Evolutionary conservation across 2,888 invertebrate genomes (phyloP).

Genomic region (Cerastoderma edule): DNA sequence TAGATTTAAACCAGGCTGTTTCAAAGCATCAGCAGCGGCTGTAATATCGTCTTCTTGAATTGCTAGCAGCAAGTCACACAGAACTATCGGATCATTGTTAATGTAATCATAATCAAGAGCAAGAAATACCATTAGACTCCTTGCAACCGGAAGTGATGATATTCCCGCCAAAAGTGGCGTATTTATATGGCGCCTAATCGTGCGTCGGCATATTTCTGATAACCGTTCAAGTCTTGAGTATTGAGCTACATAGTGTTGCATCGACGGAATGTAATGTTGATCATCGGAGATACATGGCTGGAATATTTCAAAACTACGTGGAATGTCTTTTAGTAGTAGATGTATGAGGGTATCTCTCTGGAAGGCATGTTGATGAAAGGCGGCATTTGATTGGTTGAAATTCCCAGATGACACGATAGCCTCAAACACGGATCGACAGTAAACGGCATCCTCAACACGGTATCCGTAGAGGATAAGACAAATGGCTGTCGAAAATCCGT

Average conservation of each 20-base stretch:
- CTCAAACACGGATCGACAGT: conserved; percentile 12
- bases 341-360: background rate
- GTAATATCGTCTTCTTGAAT: conserved; percentile 36
- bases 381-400: background rate
- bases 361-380: background rate
- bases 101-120: conserved; percentile 24
- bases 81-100: conserved; percentile 20
- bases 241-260: background rate
- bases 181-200: conserved; percentile 33
- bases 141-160: conserved; percentile 40
- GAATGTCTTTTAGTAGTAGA: conserved; percentile 8
- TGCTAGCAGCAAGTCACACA: conserved; percentile 27
- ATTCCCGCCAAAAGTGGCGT: conserved; percentile 40
- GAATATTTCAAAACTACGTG: background rate
- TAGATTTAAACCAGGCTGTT: conserved; percentile 19
- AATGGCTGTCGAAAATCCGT: conserved; percentile 49
- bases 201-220: conserved; percentile 20
- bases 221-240: background rate
- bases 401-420: background rate
- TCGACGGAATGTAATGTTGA: background rate
- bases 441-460: conserved; percentile 19
- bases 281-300: background rate
- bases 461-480: conserved; percentile 56
- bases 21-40: conserved; percentile 16
- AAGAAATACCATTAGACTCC: conserved; percentile 37